These are phyloP conservation scores for Cottus gobio DNA, from an alignment of 2,113 vertebrate species.

Conservation along the genomic window DNA sequence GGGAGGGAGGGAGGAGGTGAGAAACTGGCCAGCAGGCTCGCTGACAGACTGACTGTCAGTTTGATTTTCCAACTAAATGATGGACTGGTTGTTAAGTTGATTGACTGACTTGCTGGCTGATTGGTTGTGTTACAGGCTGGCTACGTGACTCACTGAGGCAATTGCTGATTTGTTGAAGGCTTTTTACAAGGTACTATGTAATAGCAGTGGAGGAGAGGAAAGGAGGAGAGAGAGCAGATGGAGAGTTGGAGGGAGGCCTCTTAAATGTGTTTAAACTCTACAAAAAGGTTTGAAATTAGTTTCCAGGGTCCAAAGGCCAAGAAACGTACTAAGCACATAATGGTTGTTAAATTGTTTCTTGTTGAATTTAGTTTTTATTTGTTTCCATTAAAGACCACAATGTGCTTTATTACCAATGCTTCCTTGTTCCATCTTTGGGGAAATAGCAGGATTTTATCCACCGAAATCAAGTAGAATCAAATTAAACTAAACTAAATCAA, in stretches of 20 bases:
- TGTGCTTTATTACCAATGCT: conserved; percentile 59
- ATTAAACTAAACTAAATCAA: conserved; percentile 51
- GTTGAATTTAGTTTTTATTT: conserved; percentile 68
- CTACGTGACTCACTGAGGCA: conserved; percentile 46
- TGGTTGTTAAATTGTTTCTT: conserved; percentile 62
- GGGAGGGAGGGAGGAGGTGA: conserved; percentile 43
- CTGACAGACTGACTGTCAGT: conserved; percentile 48
- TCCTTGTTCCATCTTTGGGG: conserved; percentile 32
- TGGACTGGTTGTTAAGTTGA: conserved; percentile 69
- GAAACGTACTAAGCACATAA: conserved; percentile 47
- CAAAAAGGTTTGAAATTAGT: conserved; percentile 43
- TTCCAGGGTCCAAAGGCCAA: conserved; percentile 55
- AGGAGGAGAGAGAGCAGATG: conserved; percentile 1
- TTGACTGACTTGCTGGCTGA: conserved; percentile 66
- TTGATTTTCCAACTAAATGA: conserved; percentile 65
- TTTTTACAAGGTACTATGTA: conserved; percentile 52
- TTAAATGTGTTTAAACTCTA: conserved; percentile 59
- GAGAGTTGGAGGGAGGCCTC: conserved; percentile 24
- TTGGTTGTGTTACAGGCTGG: conserved; percentile 64
- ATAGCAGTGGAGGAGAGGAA: conserved; percentile 13
- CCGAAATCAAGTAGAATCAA: conserved; percentile 46
- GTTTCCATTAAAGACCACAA: conserved; percentile 59
- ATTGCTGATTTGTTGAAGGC: conserved; percentile 49
- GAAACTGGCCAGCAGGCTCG: conserved; percentile 48
- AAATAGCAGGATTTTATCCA: conserved; percentile 36